phyloP scores from a whole-genome alignment of 2,888 invertebrate genomes.

The Drosophila dives region DNA sequence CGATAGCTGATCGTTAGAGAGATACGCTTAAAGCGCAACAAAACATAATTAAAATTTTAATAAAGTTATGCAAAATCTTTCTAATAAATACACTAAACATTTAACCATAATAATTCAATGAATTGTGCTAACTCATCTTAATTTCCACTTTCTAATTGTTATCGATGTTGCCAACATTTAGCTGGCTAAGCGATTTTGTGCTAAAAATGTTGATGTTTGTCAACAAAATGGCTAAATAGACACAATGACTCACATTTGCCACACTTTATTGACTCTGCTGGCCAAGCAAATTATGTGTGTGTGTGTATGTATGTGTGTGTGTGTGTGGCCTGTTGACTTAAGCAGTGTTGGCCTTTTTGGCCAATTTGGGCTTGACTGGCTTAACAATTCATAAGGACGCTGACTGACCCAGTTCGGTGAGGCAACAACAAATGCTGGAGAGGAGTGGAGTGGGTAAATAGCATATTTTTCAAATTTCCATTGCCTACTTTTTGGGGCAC shows the following conservation, averaged over 20 bases:
- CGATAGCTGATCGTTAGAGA: too few relatives aligned
- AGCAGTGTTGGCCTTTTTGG: conserved; percentile 18
- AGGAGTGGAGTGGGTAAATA: conserved; percentile 13
- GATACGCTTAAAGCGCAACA: too few relatives aligned
- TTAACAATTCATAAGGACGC: conserved; percentile 35
- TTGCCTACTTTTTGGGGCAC: conserved; percentile 68
- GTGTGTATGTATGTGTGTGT: conserved; percentile 42
- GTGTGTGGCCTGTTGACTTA: conserved; percentile 52
- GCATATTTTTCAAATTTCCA: conserved; percentile 59
- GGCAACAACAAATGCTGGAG: conserved; percentile 1
- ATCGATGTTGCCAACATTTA: not conserved
- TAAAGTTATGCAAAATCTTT: too few relatives aligned
- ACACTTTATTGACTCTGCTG: conserved; percentile 25
- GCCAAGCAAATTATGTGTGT: conserved; percentile 1
- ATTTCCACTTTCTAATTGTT: not conserved
- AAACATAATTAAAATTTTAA: too few relatives aligned
- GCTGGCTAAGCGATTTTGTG: not conserved
- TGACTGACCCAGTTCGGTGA: conserved; percentile 13
- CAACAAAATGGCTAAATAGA: conserved; percentile 10
- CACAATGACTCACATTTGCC: conserved; percentile 8
- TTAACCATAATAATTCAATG: too few relatives aligned
- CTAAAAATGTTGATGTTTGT: not conserved
- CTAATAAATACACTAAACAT: too few relatives aligned
- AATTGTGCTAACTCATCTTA: not conserved
- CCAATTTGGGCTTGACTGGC: conserved; percentile 15